Conservation (phyloP, 2,888 invertebrate genomes). For the Philereme transversata region DNA sequence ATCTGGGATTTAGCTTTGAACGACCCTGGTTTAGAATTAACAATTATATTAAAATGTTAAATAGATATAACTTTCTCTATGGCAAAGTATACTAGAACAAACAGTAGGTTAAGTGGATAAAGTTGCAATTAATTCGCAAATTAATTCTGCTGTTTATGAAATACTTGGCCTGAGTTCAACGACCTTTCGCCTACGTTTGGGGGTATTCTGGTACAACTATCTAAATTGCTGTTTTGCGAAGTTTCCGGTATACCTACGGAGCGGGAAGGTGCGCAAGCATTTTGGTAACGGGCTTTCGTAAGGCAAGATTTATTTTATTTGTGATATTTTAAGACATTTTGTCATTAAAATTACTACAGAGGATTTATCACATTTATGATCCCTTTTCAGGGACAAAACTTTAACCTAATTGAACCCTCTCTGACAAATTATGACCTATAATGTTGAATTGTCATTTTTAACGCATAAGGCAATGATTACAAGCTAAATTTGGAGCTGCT, state of each 20-base stretch:
- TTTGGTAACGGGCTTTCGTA: constrained; percentile 43
- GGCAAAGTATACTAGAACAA: neutral
- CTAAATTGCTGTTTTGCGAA: constrained; percentile 51
- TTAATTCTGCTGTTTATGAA: constrained; percentile 29
- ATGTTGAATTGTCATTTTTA: neutral
- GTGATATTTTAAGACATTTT: too few relatives aligned
- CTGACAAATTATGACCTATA: too few relatives aligned
- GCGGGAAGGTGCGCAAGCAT: constrained; percentile 42
- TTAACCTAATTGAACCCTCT: too few relatives aligned
- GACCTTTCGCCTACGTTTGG: constrained; percentile 61
- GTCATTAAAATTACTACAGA: too few relatives aligned
- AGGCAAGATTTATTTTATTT: too few relatives aligned
- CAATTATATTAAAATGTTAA: neutral
- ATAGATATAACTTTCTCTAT: constrained; percentile 1
- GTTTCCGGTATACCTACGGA: constrained; percentile 46
- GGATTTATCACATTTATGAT: too few relatives aligned
- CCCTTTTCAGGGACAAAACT: too few relatives aligned
- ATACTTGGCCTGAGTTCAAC: constrained; percentile 49
- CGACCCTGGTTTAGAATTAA: neutral
- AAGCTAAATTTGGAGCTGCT: constrained; percentile 19
- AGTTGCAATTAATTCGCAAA: constrained; percentile 28
- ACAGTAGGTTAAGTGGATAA: constrained; percentile 1
- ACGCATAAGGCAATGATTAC: constrained; percentile 14
- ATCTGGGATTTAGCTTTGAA: neutral
- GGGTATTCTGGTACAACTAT: constrained; percentile 44